Evolutionary conservation across 2,888 invertebrate species (phyloP).

Genomic region (Antheraea assamensis): DNA sequence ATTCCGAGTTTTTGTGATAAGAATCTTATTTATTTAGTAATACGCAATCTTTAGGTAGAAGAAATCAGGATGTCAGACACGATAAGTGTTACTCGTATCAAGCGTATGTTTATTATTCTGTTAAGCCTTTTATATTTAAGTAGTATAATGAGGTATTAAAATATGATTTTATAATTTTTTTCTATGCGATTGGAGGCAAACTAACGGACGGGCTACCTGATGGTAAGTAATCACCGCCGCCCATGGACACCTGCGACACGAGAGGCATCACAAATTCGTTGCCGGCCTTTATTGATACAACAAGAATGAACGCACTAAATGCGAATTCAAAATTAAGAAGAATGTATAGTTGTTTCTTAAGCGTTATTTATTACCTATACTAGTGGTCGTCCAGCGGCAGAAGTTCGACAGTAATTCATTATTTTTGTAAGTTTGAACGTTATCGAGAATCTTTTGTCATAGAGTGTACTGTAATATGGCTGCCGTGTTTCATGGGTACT

Average conservation of each 20-base stretch:
- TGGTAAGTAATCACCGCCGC: too few relatives aligned
- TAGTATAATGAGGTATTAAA: slow-evolving; percentile 30
- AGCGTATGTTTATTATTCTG: slow-evolving; percentile 27
- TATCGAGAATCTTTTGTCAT: too few relatives aligned
- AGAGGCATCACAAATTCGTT: background rate
- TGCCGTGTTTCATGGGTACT: too few relatives aligned
- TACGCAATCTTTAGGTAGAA: slow-evolving; percentile 46
- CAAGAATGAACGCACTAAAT: too few relatives aligned
- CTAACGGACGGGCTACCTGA: too few relatives aligned
- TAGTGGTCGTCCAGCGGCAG: background rate
- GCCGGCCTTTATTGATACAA: background rate
- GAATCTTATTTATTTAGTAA: slow-evolving; percentile 62
- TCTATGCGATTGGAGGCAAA: too few relatives aligned
- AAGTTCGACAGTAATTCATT: background rate
- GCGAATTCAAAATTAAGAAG: too few relatives aligned
- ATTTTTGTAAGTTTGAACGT: too few relatives aligned
- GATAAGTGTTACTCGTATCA: slow-evolving; percentile 56
- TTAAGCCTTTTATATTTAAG: slow-evolving; percentile 26
- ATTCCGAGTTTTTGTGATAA: slow-evolving; percentile 61
- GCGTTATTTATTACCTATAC: background rate
- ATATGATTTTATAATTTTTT: too few relatives aligned
- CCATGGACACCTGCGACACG: too few relatives aligned
- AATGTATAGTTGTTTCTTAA: too few relatives aligned
- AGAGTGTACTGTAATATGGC: too few relatives aligned
- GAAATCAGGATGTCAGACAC: slow-evolving; percentile 66